Evolutionary conservation across 2,113 vertebrate species (phyloP), one percentile per base, ranked within the genome.

Genomic region (Cynoglossus semilaevis): DNA sequence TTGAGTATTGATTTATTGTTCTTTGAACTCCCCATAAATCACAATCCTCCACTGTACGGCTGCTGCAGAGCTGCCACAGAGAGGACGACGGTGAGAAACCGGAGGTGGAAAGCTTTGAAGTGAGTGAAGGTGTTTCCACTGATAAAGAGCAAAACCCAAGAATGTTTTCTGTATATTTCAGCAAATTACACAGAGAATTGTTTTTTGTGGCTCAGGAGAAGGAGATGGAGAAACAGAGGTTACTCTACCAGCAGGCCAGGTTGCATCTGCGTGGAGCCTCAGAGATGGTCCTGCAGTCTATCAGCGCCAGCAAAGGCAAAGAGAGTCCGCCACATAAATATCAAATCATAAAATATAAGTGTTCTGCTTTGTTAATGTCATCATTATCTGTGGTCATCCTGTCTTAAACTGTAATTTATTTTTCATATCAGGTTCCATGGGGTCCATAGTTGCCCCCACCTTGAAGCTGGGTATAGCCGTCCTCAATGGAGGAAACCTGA

Each of bases 141-240:
- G 48, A 58, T 18, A 22, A 43, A 61, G 51, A 14, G 8, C 10
- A 41, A 14, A 11, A 41, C 38, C 10, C 4, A 5, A 41, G 4
- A 41, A 14, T 41, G 38, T 13, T 41, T 41, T 41, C 14, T 13
- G 9, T 12, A 41, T 41, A 1, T 41, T 13, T 4, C 38, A 10
- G 14, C 2, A 41, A 41, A 41, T 14, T 41, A 41, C 14, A 41
- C 11, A 41, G 9, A 13, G 38, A 41, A 13, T n/a, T n/a, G 38
- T 41, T 16, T 44, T 67, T 7, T 72, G 22, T 7, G 56, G 14
- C 9, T 49, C 84, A 98, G 96, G 96, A 96, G 85, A 98, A 98
- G 63, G 95, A 98, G 87, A 92, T 96, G 92, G 94, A 96, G 77
- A 98, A 98, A 68, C 96, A 98, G 81, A 96, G 94, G 77, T 87